A percentile compares a stretch with the other conserved stretches of the same genome.
phyloP scores from a whole-genome alignment of 1,140 invertebrate species.

The Drosophila albomicans region DNA sequence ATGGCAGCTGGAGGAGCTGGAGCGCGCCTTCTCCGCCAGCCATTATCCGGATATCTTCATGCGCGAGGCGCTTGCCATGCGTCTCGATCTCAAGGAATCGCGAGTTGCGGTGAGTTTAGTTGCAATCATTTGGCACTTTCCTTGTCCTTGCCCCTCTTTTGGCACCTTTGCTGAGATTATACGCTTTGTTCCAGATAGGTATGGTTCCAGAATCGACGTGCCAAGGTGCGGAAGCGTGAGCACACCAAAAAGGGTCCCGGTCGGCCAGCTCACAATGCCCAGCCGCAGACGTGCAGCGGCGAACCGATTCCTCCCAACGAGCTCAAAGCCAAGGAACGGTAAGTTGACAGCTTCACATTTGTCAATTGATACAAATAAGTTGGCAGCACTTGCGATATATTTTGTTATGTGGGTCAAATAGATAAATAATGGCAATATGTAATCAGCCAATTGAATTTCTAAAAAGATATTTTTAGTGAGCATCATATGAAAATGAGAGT shows the following conservation, averaged over 20 bases:
- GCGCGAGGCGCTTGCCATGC: constrained; percentile 97
- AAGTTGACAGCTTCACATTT: constrained; percentile 60
- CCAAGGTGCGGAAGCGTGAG: constrained; percentile 99
- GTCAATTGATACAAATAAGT: not conserved
- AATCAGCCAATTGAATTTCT: too few relatives aligned
- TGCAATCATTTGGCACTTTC: constrained; percentile 34
- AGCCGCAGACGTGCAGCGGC: constrained; percentile 98
- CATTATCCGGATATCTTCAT: constrained; percentile 99
- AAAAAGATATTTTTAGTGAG: too few relatives aligned
- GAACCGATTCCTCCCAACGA: constrained; percentile 98
- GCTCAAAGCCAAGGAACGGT: constrained; percentile 94
- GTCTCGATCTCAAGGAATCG: constrained; percentile 98
- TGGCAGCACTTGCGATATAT: not conserved
- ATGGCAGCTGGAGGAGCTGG: constrained; percentile 99
- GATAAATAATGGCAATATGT: too few relatives aligned
- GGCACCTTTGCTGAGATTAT: constrained; percentile 83
- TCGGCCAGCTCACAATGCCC: constrained; percentile 98
- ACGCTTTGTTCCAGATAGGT: constrained; percentile 90
- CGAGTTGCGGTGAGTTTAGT: constrained; percentile 96
- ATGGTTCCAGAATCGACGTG: constrained; percentile 99
- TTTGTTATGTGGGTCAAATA: too few relatives aligned
- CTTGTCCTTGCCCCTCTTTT: not conserved
- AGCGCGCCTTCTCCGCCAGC: constrained; percentile 97
- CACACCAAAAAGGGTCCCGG: constrained; percentile 99
- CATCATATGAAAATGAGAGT: too few relatives aligned